Evolutionary conservation across 2,888 invertebrate species (phyloP), one percentile per base, ranked within the genome.

Genomic region (Lithophane socia): DNA sequence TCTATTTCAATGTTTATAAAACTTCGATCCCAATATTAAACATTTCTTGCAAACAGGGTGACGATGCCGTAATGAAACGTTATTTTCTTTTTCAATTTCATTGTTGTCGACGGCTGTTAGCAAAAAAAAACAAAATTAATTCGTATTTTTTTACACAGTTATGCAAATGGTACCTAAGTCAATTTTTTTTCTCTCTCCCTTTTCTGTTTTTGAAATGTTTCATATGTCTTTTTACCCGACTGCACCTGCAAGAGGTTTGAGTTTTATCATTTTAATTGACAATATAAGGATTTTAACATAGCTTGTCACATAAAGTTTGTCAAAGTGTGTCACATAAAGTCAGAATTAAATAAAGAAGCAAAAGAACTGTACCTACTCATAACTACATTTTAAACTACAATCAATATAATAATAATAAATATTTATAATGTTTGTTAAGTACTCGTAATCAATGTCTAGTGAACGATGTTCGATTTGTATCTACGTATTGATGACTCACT

Each of bases 1-100:
- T 67, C 61, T 56, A 10, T 68, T 82, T 74, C 44, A 72, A 72
- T 65, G 24, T 71, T 54, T 54, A 42, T 37, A 21, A 24, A 37
- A 47, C 12, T 29, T n/a, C 4, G n/a, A 72, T 5, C 1, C 21
- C 37, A 29, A 60, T 68, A 64, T 68, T 64, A 68, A 54, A 60
- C 47, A 69, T 77, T 56, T 61, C 12, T 47, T 37, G 8, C 10
- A 52, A 56, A n/a, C 13, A 49, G 37, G 47, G 60, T 66, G 73
- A 72, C 37, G 18, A 56, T 67, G 24, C 56, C 13, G 9, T 60
- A 18, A 60, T 58, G 2, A 73, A 47, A 47, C 3, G 8, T 24
- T 21, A 44, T 24, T 60, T 0, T 13, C 29, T 78, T 64, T 58
- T 42, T 18, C 2, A 42, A 42, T 44, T 56, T 63, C 18, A n/a